Evolutionary conservation across 1,140 invertebrate species (phyloP).

Genomic region (Drosophila cardini): DNA sequence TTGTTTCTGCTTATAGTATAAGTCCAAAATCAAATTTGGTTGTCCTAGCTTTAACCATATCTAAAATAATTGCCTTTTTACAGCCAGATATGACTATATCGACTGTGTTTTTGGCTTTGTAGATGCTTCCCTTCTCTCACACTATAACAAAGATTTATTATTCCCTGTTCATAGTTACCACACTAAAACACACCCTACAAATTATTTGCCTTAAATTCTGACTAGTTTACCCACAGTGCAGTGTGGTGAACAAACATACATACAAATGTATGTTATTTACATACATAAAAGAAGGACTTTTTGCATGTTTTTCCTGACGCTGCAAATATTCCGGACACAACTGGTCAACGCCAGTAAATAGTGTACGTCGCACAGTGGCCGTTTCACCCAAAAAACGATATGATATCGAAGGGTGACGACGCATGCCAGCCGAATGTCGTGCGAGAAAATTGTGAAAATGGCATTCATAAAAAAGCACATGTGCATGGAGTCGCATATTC

Average conservation of each 20-base stretch:
- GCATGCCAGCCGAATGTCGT: conserved; percentile 46
- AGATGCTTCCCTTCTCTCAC: too few relatives aligned
- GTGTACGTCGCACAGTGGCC: conserved; percentile 41
- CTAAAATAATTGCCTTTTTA: too few relatives aligned
- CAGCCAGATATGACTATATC: too few relatives aligned
- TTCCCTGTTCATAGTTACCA: too few relatives aligned
- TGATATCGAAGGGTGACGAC: conserved; percentile 57
- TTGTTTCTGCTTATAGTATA: too few relatives aligned
- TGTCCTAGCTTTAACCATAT: too few relatives aligned
- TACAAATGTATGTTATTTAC: conserved; percentile 16
- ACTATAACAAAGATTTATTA: too few relatives aligned
- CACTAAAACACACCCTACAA: too few relatives aligned
- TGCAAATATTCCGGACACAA: conserved; percentile 56
- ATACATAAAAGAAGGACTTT: conserved; percentile 39
- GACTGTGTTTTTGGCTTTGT: too few relatives aligned
- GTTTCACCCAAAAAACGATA: conserved; percentile 42
- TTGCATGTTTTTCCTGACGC: conserved; percentile 54
- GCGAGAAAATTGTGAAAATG: conserved; percentile 51
- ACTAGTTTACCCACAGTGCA: conserved; percentile 2
- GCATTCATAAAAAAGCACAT: conserved; percentile 55
- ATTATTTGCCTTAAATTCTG: background rate
- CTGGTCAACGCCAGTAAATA: conserved; percentile 56
- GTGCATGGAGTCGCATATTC: conserved; percentile 43
- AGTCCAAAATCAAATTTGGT: too few relatives aligned
- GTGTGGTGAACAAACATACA: conserved; percentile 3